These are phyloP conservation scores for Carpatolechia fugitivella DNA, from an alignment of 2,888 invertebrate species.

Conservation along the genomic window DNA sequence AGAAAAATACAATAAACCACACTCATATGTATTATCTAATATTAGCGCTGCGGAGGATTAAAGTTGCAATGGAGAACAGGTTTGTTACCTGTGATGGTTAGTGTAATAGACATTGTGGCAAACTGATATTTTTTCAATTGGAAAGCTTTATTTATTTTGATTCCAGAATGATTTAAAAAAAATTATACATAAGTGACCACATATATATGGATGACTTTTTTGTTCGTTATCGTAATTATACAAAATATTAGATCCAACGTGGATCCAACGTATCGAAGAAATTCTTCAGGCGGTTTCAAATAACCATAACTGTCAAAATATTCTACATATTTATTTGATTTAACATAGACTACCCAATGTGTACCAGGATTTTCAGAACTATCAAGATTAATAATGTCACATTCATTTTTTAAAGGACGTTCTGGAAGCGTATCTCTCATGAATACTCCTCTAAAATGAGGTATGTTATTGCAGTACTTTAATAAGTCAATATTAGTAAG, in stretches of 20 bases:
- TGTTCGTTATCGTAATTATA: conserved; percentile 16
- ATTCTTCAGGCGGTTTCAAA: conserved; percentile 36
- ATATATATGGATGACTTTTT: neutral
- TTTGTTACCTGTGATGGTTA: too few species aligned
- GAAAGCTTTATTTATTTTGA: neutral
- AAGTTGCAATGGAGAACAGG: neutral
- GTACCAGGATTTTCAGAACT: too few species aligned
- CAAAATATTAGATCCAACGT: conserved; percentile 1
- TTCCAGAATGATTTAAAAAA: conserved; percentile 8
- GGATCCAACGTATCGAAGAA: conserved; percentile 28
- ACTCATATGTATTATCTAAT: conserved; percentile 14
- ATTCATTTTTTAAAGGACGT: too few species aligned
- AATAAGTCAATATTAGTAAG: conserved; percentile 11
- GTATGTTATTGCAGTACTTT: conserved; percentile 15
- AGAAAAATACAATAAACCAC: conserved; percentile 14
- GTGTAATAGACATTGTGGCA: too few species aligned
- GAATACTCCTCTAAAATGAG: conserved; percentile 25
- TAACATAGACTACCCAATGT: too few species aligned
- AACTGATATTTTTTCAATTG: neutral
- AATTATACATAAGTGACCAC: conserved; percentile 13
- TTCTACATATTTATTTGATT: conserved; percentile 27
- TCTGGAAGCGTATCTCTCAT: too few species aligned
- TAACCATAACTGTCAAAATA: conserved; percentile 51
- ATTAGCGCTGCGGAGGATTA: neutral
- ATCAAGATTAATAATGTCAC: too few species aligned